A percentile compares a stretch with the other conserved stretches of the same genome.
Conservation (phyloP, 2,113 vertebrate species). For the Benitochromis conjunctus region DNA sequence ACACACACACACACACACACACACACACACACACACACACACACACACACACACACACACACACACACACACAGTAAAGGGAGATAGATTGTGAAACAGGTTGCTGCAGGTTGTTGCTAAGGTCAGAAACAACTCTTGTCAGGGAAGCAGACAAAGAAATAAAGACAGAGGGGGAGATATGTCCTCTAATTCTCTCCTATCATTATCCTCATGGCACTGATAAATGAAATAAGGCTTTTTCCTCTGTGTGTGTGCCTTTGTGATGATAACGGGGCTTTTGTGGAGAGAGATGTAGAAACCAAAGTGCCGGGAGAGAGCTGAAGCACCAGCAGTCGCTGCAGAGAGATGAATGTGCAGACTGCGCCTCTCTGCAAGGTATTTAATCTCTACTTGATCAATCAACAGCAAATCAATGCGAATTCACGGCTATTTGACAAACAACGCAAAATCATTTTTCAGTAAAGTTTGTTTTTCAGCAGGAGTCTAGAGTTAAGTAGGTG, state of each 20-base stretch:
- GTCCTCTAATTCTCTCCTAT: not conserved
- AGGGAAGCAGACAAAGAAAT: not conserved
- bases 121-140: slow-evolving; percentile 15
- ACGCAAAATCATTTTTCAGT: not conserved
- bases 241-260: not conserved
- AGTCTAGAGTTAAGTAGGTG: not conserved
- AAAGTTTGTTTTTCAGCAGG: not conserved
- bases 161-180: not conserved
- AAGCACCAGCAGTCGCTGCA: not conserved
- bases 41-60: too few species aligned
- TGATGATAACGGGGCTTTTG: slow-evolving; percentile 1
- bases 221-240: not conserved
- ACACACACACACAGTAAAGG: not conserved
- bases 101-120: not conserved
- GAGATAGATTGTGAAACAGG: not conserved
- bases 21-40: not conserved
- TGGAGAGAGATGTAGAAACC: not conserved
- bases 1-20: not conserved
- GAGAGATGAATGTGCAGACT: not conserved
- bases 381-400: slow-evolving; percentile 24
- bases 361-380: not conserved
- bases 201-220: not conserved
- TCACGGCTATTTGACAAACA: not conserved
- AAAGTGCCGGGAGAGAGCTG: not conserved
- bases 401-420: not conserved